These are phyloP conservation scores for Lagria hirta DNA, from an alignment of 2,888 invertebrate species.

Conservation along the genomic window DNA sequence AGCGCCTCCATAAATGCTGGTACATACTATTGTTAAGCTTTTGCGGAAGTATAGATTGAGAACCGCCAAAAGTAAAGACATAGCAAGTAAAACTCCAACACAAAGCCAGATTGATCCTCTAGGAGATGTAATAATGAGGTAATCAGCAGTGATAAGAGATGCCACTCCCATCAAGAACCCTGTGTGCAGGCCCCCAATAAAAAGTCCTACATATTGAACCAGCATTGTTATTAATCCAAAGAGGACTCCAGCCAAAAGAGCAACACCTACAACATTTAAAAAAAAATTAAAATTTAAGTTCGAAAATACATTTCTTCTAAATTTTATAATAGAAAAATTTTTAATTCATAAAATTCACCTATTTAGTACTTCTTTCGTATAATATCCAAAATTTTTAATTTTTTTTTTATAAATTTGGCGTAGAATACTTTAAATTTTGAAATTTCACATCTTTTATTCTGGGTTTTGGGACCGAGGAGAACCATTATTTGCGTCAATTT, in stretches of 20 bases:
- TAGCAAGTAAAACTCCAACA: slow-evolving; percentile 66
- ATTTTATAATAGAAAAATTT: no score
- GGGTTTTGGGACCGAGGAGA: no score
- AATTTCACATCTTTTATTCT: no score
- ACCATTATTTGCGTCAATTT: no score
- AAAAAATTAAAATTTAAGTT: neutral
- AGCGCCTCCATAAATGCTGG: slow-evolving; percentile 75
- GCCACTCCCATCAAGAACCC: slow-evolving; percentile 67
- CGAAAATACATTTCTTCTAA: no score
- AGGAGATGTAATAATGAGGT: slow-evolving; percentile 60
- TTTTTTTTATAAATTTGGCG: no score
- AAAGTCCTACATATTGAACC: slow-evolving; percentile 79
- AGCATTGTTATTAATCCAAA: slow-evolving; percentile 81
- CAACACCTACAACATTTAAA: slow-evolving; percentile 60
- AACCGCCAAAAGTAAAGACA: slow-evolving; percentile 70
- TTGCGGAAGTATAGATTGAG: slow-evolving; percentile 75
- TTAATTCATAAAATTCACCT: no score
- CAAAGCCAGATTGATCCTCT: slow-evolving; percentile 65
- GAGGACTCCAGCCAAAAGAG: slow-evolving; percentile 71
- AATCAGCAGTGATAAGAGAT: slow-evolving; percentile 62
- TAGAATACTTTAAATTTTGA: no score
- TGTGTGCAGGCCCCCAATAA: slow-evolving; percentile 78
- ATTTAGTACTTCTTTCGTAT: no score
- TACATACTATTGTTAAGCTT: slow-evolving; percentile 74
- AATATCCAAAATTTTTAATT: no score